These are phyloP conservation scores for Armadillidium nasatum DNA, from an alignment of 1,140 invertebrate genomes.

Conservation along the genomic window DNA sequence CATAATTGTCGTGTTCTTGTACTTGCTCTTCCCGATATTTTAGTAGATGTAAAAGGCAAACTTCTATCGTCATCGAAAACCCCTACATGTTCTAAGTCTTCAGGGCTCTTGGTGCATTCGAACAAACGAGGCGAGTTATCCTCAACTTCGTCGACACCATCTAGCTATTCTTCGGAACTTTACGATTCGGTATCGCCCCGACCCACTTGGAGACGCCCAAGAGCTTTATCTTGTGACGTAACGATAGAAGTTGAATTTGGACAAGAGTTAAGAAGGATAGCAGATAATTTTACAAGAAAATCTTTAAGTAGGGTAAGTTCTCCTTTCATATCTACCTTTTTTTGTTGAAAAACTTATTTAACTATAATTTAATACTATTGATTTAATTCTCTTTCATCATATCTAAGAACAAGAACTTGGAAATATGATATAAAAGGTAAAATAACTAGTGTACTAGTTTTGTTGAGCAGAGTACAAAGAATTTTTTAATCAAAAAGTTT, in stretches of 20 bases:
- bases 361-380: no score
- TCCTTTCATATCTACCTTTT: no score
- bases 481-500: no score
- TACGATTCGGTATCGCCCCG: background rate
- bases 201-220: conserved; percentile 16
- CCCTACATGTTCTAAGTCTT: background rate
- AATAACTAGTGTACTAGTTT: no score
- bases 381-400: no score
- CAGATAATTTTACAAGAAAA: conserved; percentile 19
- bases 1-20: conserved; percentile 32
- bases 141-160: background rate
- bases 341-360: no score
- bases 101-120: background rate
- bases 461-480: no score
- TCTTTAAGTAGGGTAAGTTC: background rate
- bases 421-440: no score
- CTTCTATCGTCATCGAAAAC: conserved; percentile 25
- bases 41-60: conserved; percentile 16
- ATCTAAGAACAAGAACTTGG: no score
- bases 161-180: background rate
- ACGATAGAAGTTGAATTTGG: conserved; percentile 31
- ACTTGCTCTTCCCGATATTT: conserved; percentile 30
- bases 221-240: conserved; percentile 35
- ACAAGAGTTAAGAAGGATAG: conserved; percentile 26
- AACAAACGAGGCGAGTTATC: background rate